These are phyloP conservation scores for Ochotona curzoniae DNA, from an alignment of 2,113 vertebrate genomes.

Conservation along the genomic window DNA sequence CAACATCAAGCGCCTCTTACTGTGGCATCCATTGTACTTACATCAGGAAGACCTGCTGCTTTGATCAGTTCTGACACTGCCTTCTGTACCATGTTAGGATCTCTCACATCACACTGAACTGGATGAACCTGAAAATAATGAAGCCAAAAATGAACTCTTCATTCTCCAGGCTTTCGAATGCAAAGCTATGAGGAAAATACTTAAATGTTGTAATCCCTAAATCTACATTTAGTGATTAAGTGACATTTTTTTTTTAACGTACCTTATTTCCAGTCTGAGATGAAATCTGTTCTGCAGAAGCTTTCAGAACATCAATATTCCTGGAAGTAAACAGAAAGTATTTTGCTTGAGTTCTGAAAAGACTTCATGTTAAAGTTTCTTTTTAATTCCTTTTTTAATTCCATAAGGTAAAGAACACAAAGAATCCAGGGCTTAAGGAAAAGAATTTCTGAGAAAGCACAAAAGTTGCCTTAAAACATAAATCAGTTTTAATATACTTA, in stretches of 20 bases:
- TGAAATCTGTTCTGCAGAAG: conserved; percentile 93
- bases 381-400: conserved; percentile 38
- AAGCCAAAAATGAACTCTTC: conserved; percentile 8
- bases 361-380: background rate
- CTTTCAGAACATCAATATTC: conserved; percentile 94
- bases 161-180: background rate
- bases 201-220: background rate
- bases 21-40: conserved; percentile 81
- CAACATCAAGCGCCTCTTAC: background rate
- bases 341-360: background rate
- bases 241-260: conserved; percentile 14
- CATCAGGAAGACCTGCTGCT: conserved; percentile 92
- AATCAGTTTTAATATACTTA: conserved; percentile 10
- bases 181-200: background rate
- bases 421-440: background rate
- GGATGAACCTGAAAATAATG: conserved; percentile 89
- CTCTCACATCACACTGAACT: conserved; percentile 93
- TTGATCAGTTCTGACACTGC: conserved; percentile 89
- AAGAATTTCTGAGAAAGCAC: background rate
- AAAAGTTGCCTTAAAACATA: background rate
- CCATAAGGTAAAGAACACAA: conserved; percentile 16
- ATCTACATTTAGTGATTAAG: background rate
- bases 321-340: conserved; percentile 85
- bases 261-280: conserved; percentile 97
- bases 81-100: conserved; percentile 89